phyloP scores from a whole-genome alignment of 2,113 vertebrate genomes.

The Coracopsis vasa region DNA sequence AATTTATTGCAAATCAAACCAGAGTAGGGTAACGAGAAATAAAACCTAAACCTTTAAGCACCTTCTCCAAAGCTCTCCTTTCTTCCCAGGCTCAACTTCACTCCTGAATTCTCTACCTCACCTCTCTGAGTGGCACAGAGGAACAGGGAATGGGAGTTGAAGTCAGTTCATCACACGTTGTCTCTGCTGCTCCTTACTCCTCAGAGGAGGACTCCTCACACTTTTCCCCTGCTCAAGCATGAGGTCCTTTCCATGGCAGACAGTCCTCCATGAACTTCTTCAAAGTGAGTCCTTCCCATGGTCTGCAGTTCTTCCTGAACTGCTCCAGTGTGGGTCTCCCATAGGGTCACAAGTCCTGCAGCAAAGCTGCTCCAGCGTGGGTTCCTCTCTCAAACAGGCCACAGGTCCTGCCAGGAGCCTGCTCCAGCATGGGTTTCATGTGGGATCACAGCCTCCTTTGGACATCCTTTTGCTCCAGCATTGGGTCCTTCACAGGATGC shows the following conservation, averaged over 20 bases:
- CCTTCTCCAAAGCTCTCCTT: background rate
- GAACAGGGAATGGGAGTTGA: background rate
- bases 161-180: too few relatives aligned
- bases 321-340: background rate
- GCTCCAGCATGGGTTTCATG: background rate
- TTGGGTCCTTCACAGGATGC: background rate
- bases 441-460: background rate
- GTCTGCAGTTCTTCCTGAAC: background rate
- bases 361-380: background rate
- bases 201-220: background rate
- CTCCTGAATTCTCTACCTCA: background rate
- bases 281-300: background rate
- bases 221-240: accelerated
- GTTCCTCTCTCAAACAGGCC: accelerated
- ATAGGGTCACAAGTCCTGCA: background rate
- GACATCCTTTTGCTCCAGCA: accelerated
- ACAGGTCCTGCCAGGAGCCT: background rate
- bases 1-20: background rate
- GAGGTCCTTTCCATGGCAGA: background rate
- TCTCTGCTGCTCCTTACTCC: background rate
- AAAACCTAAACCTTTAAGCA: background rate
- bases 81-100: accelerated
- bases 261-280: background rate
- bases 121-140: background rate
- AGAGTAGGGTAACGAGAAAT: background rate